Base-by-base conservation (phyloP, 2,797 vertebrate species). In the Labeo calbasu region DNA sequence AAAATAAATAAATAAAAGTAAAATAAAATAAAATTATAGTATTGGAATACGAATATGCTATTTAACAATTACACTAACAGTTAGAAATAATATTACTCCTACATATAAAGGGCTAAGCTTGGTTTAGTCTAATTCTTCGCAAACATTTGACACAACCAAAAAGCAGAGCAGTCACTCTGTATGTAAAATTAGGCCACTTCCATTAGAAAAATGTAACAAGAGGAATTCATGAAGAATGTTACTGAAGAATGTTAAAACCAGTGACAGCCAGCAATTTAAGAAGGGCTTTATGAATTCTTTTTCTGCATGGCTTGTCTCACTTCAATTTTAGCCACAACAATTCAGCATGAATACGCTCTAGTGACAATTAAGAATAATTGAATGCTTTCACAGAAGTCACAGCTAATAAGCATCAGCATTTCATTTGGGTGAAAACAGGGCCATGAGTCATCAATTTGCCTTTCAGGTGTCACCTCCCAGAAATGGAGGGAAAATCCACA, bases 291-390 rank as follows among this genome's bases (percentile, higher is more conserved):
- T 79, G 70, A 87, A 86, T 72, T 40, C 21, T 76, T 48, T 85
- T 59, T 77, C 81, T 77, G 72, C 78, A 75, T 73, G 85, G 75
- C 79, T 88, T 86, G 66, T 81, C 77, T 81, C 48, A 63, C 71
- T 86, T 59, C 12, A 50, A 83, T 83, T 85, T 80, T 48, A 85
- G 57, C 84, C 55, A 53, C 85, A 79, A 83, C 81, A 88, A 57
- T 78, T 73, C 50, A 79, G 40, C 71, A 51, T 51, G 46, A 77
- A 79, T 59, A 36, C 3, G 48, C 83, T 69, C 81, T 71, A 88
- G 79, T 81, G 82, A 86, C 86, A 84, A 86, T 85, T 87, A 82
- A 84, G 88, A 89, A 84, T 80, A 86, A 86, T 66, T 71, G 57
- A 89, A 90, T 75, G 61, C 69, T 71, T 85, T 88, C 36, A 83